phyloP scores from a whole-genome alignment of 2,113 vertebrate species.

The Cochlearius cochlearius region DNA sequence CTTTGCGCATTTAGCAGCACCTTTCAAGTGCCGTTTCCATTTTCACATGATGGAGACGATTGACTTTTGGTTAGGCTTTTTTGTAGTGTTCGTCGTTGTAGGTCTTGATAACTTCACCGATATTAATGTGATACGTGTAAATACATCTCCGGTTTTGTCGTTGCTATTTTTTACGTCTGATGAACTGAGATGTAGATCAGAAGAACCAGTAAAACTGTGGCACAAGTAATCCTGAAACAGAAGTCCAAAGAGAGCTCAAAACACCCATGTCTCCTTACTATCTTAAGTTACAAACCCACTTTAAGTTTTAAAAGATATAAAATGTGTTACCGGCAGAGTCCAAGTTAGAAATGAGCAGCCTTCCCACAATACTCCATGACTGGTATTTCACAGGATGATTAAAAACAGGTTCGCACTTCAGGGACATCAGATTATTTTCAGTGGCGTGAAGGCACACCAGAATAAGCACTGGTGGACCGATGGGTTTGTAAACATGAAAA shows the following conservation, averaged over 20 bases:
- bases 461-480: fast-evolving
- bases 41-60: background rate
- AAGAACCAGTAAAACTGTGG: background rate
- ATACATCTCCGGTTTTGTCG: background rate
- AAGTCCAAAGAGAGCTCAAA: background rate
- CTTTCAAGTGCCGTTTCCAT: background rate
- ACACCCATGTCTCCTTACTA: fast-evolving
- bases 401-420: background rate
- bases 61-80: background rate
- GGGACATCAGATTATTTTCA: background rate
- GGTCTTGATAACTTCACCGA: background rate
- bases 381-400: background rate
- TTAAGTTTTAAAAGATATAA: background rate
- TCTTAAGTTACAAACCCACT: background rate
- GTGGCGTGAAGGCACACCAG: fast-evolving
- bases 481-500: background rate
- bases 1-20: background rate
- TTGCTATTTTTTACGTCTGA: background rate
- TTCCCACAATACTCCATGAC: background rate
- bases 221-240: background rate
- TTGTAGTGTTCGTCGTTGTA: background rate
- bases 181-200: background rate
- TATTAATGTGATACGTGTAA: background rate
- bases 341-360: background rate
- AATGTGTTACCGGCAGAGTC: background rate